phyloP scores from a whole-genome alignment of 1,140 invertebrate genomes.

The Conopomorpha cramerella region DNA sequence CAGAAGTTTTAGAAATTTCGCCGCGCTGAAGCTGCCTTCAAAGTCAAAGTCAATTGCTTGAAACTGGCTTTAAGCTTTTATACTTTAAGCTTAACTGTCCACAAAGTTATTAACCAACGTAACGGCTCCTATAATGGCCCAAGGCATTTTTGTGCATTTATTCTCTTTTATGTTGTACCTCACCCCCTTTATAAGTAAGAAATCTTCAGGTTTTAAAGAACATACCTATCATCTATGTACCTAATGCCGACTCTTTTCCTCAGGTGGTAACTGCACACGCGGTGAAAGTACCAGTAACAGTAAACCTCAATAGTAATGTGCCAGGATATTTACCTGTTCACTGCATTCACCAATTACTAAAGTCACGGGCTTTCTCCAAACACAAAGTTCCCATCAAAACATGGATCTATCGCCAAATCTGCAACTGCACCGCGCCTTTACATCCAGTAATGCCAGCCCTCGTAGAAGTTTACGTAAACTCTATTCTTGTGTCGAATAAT shows the following conservation, averaged over 20 bases:
- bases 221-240: neutral
- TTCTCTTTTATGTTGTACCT: too few relatives aligned
- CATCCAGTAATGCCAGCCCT: constrained; percentile 93
- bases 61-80: too few relatives aligned
- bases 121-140: too few relatives aligned
- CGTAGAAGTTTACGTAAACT: constrained; percentile 95
- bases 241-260: constrained; percentile 17
- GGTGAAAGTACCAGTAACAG: constrained; percentile 93
- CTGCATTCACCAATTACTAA: constrained; percentile 95
- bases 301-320: constrained; percentile 85
- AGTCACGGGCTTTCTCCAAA: constrained; percentile 94
- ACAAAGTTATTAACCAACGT: too few relatives aligned
- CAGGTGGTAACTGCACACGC: constrained; percentile 94
- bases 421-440: constrained; percentile 80
- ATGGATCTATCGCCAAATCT: constrained; percentile 95
- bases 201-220: neutral
- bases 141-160: too few relatives aligned
- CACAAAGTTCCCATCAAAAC: constrained; percentile 93
- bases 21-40: too few relatives aligned
- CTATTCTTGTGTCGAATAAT: constrained; percentile 80
- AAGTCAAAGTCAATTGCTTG: too few relatives aligned
- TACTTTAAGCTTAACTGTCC: too few relatives aligned
- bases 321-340: constrained; percentile 94
- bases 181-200: too few relatives aligned
- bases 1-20: too few relatives aligned